Conservation (phyloP, 2,113 vertebrate species). For the Scortum barcoo region DNA sequence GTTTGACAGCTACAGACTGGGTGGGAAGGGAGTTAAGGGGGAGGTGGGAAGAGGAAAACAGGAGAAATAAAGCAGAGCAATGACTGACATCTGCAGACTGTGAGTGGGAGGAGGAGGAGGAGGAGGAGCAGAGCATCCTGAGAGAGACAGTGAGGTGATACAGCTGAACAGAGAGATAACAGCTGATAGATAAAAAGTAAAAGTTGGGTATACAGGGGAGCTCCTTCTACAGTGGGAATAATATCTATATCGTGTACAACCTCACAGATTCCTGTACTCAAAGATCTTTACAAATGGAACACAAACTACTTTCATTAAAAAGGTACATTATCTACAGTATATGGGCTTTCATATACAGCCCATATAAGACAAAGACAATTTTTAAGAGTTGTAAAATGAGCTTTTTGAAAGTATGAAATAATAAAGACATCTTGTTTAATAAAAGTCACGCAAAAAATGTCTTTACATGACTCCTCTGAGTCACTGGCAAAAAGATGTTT, state of each 20-base stretch:
- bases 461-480: too few relatives aligned
- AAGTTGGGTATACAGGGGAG: background rate
- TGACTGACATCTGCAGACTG: conserved; percentile 31
- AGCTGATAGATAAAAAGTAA: background rate
- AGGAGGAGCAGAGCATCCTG: conserved; percentile 9
- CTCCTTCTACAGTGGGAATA: background rate
- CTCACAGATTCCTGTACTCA: background rate
- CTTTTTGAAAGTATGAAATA: background rate
- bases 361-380: too few relatives aligned
- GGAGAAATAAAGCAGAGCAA: conserved; percentile 21
- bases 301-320: background rate
- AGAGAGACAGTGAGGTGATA: conserved; percentile 4
- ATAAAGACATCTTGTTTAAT: background rate
- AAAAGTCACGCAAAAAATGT: background rate
- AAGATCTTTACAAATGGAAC: background rate
- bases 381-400: too few relatives aligned
- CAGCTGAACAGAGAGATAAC: background rate
- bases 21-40: conserved; percentile 38
- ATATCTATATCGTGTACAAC: background rate
- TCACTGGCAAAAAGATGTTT: too few relatives aligned
- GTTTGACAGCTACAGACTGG: conserved; percentile 32
- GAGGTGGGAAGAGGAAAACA: conserved; percentile 1
- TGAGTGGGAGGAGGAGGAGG: conserved; percentile 38
- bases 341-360: background rate
- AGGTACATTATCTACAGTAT: background rate